These are phyloP conservation scores for Amorpha juglandis DNA, from an alignment of 2,888 invertebrate species.

Conservation along the genomic window DNA sequence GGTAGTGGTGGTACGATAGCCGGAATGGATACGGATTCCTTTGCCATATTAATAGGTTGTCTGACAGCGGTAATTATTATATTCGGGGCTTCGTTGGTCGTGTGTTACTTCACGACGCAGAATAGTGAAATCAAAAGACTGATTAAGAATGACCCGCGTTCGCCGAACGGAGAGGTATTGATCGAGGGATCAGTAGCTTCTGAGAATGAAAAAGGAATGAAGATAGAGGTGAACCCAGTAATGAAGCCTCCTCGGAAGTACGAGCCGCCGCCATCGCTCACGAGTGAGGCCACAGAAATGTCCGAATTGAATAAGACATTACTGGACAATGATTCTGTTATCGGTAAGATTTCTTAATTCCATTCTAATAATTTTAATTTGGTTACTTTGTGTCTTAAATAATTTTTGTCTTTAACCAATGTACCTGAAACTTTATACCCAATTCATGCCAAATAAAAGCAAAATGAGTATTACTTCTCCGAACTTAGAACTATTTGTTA, in stretches of 20 bases:
- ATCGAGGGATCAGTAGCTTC: constrained; percentile 89
- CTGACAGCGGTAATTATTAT: constrained; percentile 73
- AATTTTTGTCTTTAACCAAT: too few relatives aligned
- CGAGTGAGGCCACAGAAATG: constrained; percentile 89
- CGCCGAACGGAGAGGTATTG: constrained; percentile 87
- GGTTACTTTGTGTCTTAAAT: too few relatives aligned
- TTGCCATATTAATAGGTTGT: constrained; percentile 81
- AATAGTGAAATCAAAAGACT: constrained; percentile 83
- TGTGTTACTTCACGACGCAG: constrained; percentile 83
- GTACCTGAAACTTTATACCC: too few relatives aligned
- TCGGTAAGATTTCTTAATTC: constrained; percentile 81
- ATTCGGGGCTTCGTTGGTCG: constrained; percentile 72
- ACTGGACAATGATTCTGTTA: constrained; percentile 89
- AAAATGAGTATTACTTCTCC: too few relatives aligned
- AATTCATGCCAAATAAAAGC: too few relatives aligned
- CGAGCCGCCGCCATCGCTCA: constrained; percentile 87
- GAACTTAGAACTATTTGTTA: too few relatives aligned
- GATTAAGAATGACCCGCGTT: constrained; percentile 85
- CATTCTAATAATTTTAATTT: too few relatives aligned
- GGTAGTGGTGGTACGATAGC: constrained; percentile 74
- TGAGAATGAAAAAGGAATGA: constrained; percentile 91
- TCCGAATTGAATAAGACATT: constrained; percentile 91
- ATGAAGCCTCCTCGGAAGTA: constrained; percentile 91
- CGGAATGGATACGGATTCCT: constrained; percentile 78
- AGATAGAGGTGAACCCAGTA: constrained; percentile 92